Conservation (phyloP, 2,888 invertebrate genomes). For the Caenorhabditis sp. region DNA sequence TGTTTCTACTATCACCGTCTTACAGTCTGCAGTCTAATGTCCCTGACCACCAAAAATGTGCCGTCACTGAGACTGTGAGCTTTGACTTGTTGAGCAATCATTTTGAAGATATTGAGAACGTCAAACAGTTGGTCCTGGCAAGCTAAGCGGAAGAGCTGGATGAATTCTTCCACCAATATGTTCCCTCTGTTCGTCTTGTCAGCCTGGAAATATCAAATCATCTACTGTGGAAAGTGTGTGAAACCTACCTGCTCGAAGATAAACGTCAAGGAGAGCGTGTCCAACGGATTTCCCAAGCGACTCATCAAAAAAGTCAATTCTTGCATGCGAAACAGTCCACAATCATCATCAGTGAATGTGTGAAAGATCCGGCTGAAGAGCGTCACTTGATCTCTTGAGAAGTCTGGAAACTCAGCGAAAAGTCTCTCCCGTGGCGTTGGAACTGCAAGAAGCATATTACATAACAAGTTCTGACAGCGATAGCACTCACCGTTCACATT, state of each 20-base stretch:
- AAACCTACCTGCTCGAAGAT: background rate
- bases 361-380: background rate
- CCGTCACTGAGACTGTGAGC: no score
- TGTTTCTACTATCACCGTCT: no score
- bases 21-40: no score
- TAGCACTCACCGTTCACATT: no score
- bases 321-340: background rate
- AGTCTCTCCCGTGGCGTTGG: background rate
- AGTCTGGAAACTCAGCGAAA: background rate
- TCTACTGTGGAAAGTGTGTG: background rate
- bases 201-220: background rate
- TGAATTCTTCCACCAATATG: background rate
- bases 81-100: background rate
- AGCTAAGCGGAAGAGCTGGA: background rate
- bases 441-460: background rate
- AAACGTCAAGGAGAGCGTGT: background rate
- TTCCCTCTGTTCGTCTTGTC: background rate
- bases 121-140: background rate
- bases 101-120: background rate
- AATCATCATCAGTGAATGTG: background rate
- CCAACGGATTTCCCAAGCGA: background rate
- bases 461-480: no score
- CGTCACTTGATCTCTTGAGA: background rate
- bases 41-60: no score
- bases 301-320: background rate